These are phyloP conservation scores for Agelaius phoeniceus DNA, from an alignment of 2,113 vertebrate species.

Conservation along the genomic window DNA sequence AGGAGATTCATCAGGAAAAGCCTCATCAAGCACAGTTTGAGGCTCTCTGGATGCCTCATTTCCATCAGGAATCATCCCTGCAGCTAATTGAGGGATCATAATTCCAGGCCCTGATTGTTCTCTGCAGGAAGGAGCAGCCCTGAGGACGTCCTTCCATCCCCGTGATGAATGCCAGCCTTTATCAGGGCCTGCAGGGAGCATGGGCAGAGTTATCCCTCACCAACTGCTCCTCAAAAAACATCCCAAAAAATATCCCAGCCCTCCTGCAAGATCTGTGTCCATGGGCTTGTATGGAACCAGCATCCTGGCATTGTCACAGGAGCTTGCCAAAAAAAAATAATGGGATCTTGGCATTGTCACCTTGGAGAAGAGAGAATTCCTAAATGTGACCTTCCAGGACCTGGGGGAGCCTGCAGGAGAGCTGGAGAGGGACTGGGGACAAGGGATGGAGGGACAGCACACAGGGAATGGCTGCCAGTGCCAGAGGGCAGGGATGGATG, in stretches of 20 bases:
- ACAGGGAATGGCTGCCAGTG: neutral
- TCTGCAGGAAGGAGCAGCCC: neutral
- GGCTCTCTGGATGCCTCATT: neutral
- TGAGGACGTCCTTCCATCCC: neutral
- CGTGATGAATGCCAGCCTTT: neutral
- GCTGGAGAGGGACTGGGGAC: neutral
- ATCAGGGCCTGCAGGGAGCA: neutral
- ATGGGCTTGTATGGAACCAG: rapidly evolving
- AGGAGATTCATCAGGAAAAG: neutral
- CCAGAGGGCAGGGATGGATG: neutral
- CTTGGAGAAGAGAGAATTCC: neutral
- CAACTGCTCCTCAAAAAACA: neutral
- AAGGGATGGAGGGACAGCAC: neutral
- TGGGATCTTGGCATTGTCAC: neutral
- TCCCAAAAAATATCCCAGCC: neutral
- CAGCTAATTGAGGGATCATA: neutral
- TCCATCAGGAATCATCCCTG: neutral
- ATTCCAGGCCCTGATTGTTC: neutral
- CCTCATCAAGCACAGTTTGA: neutral
- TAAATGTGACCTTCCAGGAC: neutral
- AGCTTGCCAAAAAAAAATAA: too few species aligned
- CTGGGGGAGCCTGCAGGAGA: neutral
- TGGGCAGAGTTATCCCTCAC: neutral
- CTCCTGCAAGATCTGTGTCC: rapidly evolving
- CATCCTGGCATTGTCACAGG: rapidly evolving